Percentiles rank a stretch among this genome's conserved stretches.
Conservation (phyloP, 2,113 vertebrate genomes). For the Motacilla tschutschensis region DNA sequence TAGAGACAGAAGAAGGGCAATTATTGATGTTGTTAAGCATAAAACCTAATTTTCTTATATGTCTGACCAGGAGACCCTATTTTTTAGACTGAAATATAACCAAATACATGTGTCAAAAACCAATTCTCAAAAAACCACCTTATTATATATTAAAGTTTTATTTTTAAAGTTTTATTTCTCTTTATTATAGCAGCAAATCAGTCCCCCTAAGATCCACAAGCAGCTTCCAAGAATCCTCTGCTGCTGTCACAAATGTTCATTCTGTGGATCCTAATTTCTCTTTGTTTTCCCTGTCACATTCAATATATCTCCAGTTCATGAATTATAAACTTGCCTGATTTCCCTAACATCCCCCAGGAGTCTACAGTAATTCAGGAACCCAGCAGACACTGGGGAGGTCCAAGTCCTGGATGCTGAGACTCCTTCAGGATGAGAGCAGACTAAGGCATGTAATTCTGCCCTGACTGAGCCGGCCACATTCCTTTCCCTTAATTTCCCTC, state of each 20-base stretch:
- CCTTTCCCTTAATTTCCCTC: not conserved
- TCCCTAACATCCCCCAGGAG: not conserved
- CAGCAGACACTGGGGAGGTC: not conserved
- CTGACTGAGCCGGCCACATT: not conserved
- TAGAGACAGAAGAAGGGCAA: accelerated
- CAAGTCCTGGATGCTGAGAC: not conserved
- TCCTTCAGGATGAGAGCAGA: not conserved
- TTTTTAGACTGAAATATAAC: not conserved
- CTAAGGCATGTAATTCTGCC: not conserved
- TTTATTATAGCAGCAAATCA: not conserved
- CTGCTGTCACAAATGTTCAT: not conserved
- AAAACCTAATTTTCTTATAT: accelerated
- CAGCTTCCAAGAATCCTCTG: not conserved
- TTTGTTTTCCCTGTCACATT: constrained; percentile 8
- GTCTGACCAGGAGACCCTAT: not conserved
- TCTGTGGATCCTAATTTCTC: not conserved
- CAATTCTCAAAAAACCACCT: not conserved
- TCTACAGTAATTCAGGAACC: not conserved
- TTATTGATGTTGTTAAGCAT: not conserved
- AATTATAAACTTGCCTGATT: constrained; percentile 4
- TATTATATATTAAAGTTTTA: not conserved
- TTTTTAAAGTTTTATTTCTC: not conserved
- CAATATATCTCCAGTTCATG: not conserved
- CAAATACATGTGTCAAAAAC: accelerated
- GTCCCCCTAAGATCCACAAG: not conserved